Evolutionary conservation across 2,888 invertebrate genomes (phyloP).

Genomic region (Cheilosia variabilis): DNA sequence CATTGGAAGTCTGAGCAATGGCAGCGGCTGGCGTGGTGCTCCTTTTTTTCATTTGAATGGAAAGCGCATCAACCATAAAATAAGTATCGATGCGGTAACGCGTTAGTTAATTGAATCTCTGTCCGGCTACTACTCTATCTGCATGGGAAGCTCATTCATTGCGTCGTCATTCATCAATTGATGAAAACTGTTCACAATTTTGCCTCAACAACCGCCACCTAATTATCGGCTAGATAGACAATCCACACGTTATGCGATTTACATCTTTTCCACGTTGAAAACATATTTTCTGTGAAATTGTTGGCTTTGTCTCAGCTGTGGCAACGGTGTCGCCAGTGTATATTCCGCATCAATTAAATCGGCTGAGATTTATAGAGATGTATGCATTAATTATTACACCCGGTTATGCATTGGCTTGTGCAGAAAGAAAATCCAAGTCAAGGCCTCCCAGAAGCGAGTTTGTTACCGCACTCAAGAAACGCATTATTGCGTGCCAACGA

Average conservation of each 20-base stretch:
- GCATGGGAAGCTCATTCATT: conserved; percentile 70
- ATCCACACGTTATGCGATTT: conserved; percentile 17
- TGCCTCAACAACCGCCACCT: background rate
- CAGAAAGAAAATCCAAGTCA: conserved; percentile 60
- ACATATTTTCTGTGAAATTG: conserved; percentile 48
- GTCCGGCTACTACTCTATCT: conserved; percentile 41
- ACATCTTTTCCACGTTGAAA: conserved; percentile 48
- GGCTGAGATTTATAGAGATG: conserved; percentile 30
- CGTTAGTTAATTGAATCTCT: conserved; percentile 64
- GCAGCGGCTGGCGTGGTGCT: background rate
- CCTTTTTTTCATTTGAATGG: conserved; percentile 34
- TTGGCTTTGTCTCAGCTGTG: conserved; percentile 42
- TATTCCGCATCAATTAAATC: conserved; percentile 49
- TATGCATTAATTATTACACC: conserved; percentile 41
- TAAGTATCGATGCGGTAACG: conserved; percentile 71
- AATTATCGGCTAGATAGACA: conserved; percentile 6
- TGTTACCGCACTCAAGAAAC: conserved; percentile 49
- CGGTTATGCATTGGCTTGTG: conserved; percentile 7
- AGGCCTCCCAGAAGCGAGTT: conserved; percentile 58
- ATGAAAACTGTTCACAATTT: conserved; percentile 46
- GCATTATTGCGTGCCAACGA: conserved; percentile 29
- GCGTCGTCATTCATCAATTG: conserved; percentile 64
- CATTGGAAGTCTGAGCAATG: conserved; percentile 19
- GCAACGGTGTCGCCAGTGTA: conserved; percentile 33
- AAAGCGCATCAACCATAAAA: conserved; percentile 66